Evolutionary conservation across 2,888 invertebrate species (phyloP).

Genomic region (Cantharis lateralis): DNA sequence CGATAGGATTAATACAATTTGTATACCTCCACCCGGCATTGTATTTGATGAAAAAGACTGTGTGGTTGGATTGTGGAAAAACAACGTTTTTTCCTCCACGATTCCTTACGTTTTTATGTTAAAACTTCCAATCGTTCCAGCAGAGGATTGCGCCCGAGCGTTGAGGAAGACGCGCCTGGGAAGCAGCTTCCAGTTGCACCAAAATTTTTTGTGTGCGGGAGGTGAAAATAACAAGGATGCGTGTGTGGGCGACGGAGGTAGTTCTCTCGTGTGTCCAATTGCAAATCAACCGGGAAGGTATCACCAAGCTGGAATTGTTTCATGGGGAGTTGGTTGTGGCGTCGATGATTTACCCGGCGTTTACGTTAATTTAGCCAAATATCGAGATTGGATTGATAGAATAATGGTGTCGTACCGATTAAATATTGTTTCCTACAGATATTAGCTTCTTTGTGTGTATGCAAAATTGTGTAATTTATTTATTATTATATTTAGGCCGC

Average conservation of each 20-base stretch:
- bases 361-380: slow-evolving; percentile 55
- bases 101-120: slow-evolving; percentile 64
- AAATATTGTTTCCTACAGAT: slow-evolving; percentile 51
- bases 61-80: slow-evolving; percentile 73
- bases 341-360: slow-evolving; percentile 56
- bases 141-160: slow-evolving; percentile 48
- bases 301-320: slow-evolving; percentile 61
- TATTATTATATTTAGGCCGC: not conserved
- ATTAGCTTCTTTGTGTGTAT: slow-evolving; percentile 11
- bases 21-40: slow-evolving; percentile 59
- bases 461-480: not conserved
- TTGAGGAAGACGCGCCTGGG: slow-evolving; percentile 72
- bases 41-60: slow-evolving; percentile 60
- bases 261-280: slow-evolving; percentile 74
- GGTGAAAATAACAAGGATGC: slow-evolving; percentile 72
- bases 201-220: slow-evolving; percentile 77
- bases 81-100: slow-evolving; percentile 54
- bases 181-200: slow-evolving; percentile 65
- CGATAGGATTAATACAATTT: slow-evolving; percentile 70
- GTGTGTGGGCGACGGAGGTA: slow-evolving; percentile 76
- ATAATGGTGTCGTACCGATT: slow-evolving; percentile 51
- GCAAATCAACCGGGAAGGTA: slow-evolving; percentile 55
- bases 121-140: slow-evolving; percentile 67
- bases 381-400: slow-evolving; percentile 54
- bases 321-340: slow-evolving; percentile 60